Conservation (phyloP, 2,797 vertebrate genomes). For the Epinephelus awoara region DNA sequence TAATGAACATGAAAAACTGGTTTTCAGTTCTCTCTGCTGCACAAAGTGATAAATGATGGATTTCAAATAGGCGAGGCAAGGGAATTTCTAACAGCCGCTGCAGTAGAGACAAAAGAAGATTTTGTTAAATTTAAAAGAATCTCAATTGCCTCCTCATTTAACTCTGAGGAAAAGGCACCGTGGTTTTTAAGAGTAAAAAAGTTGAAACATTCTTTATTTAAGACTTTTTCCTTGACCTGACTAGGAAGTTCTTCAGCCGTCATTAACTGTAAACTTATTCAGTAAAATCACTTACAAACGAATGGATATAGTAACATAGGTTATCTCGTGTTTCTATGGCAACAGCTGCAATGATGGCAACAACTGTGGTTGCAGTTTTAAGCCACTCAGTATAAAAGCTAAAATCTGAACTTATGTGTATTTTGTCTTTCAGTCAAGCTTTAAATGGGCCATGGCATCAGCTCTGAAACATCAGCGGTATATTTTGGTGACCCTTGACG, state of each 20-base stretch:
- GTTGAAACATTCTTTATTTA: background rate
- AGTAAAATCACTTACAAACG: background rate
- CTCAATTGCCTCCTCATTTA: constrained; percentile 32
- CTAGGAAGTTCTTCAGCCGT: background rate
- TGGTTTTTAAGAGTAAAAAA: background rate
- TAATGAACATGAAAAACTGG: constrained; percentile 57
- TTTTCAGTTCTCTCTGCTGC: constrained; percentile 38
- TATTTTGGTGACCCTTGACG: constrained; percentile 52
- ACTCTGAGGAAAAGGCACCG: background rate
- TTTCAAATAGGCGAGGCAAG: constrained; percentile 32
- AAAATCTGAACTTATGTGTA: background rate
- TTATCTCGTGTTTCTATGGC: background rate
- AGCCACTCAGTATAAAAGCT: background rate
- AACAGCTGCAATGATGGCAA: constrained; percentile 2
- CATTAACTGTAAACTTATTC: background rate
- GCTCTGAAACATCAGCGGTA: constrained; percentile 27
- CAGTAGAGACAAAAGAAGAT: constrained; percentile 15
- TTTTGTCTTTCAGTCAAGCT: constrained; percentile 9
- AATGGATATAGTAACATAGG: background rate
- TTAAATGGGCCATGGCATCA: constrained; percentile 34
- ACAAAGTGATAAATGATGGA: constrained; percentile 51
- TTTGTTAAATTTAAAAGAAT: constrained; percentile 27
- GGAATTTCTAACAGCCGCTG: constrained; percentile 36
- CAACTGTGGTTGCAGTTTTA: background rate
- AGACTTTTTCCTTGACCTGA: background rate